phyloP scores from a whole-genome alignment of 2,113 vertebrate genomes.

The Caretta caretta region DNA sequence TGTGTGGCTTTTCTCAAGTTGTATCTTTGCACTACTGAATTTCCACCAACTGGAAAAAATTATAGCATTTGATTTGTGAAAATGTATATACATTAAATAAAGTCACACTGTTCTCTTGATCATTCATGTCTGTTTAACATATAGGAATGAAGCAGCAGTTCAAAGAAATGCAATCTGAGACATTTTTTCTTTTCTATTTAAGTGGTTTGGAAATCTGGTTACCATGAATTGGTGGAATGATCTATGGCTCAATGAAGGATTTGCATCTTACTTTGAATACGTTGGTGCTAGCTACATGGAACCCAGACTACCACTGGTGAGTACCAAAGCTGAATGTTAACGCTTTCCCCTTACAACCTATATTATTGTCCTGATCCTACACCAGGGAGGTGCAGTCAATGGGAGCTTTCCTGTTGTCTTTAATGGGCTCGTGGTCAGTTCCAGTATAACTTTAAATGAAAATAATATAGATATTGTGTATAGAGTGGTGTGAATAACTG shows the following conservation, averaged over 20 bases:
- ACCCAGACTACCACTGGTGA: conserved; percentile 72
- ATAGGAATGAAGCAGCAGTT: neutral
- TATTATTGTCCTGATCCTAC: neutral
- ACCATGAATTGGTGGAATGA: conserved; percentile 89
- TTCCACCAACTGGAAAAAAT: neutral
- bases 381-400: neutral
- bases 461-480: neutral
- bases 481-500: neutral
- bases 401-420: neutral
- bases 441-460: neutral
- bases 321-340: neutral
- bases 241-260: conserved; percentile 87
- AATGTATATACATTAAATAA: neutral
- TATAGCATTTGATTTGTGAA: neutral
- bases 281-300: conserved; percentile 64
- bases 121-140: neutral
- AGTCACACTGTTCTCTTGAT: neutral
- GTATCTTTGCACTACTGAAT: neutral
- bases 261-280: conserved; percentile 82
- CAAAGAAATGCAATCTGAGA: conserved; percentile 27
- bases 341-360: neutral
- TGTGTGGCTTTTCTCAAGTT: neutral
- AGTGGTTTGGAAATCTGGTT: conserved; percentile 90
- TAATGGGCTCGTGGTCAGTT: neutral
- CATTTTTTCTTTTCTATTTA: conserved; percentile 44